phyloP scores from a whole-genome alignment of 2,797 vertebrate genomes.

The Strix occidentalis region DNA sequence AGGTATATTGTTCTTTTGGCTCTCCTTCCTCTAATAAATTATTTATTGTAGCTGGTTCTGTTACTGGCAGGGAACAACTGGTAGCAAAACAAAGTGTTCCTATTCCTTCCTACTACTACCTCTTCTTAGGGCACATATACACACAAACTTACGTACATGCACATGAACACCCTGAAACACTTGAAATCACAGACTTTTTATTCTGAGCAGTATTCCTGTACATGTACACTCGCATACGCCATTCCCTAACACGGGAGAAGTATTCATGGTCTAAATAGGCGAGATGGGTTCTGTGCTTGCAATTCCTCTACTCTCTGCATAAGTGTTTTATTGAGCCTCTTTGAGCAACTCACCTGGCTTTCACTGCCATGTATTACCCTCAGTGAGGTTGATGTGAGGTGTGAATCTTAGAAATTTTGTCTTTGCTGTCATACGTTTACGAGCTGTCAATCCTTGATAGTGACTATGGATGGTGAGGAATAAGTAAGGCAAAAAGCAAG shows the following conservation, averaged over 20 bases:
- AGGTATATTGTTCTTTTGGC: background rate
- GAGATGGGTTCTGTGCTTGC: background rate
- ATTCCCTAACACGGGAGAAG: background rate
- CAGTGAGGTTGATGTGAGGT: background rate
- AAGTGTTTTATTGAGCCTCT: background rate
- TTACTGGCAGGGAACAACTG: background rate
- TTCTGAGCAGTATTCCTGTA: background rate
- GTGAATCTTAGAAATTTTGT: background rate
- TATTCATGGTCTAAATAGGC: background rate
- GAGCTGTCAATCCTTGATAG: background rate
- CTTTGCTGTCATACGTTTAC: background rate
- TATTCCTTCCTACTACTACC: background rate
- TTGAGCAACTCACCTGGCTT: background rate
- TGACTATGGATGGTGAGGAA: background rate
- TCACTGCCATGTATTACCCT: background rate
- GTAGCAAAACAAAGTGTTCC: background rate
- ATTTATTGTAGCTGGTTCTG: background rate
- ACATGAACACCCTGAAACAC: background rate
- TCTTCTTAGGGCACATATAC: background rate
- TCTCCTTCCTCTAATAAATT: background rate
- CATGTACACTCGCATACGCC: background rate
- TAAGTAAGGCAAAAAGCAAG: background rate
- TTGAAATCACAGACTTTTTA: background rate
- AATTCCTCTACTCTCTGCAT: background rate
- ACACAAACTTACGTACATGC: background rate